A percentile compares a stretch with the other conserved stretches of the same genome.
Conservation (phyloP, 2,113 vertebrate species). For the Dunckerocampus dactyliophorus region DNA sequence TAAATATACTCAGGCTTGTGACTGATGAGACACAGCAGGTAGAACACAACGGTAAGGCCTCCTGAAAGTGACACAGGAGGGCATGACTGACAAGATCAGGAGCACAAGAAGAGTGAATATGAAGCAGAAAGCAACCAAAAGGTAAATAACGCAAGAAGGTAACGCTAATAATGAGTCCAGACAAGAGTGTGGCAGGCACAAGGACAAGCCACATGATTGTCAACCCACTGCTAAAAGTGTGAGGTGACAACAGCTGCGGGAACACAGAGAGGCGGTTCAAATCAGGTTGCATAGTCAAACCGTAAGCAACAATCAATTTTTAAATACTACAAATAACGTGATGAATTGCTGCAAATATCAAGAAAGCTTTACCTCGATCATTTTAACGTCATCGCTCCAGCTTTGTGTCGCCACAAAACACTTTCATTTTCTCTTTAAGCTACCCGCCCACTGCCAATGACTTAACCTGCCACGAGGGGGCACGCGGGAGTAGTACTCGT, state of each 20-base stretch:
- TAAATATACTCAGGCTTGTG: not conserved
- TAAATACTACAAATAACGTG: not conserved
- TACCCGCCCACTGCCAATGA: slow-evolving; percentile 22
- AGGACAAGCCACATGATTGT: slow-evolving; percentile 22
- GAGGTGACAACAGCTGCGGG: slow-evolving; percentile 55
- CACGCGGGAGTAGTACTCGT: not conserved
- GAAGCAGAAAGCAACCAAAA: not conserved
- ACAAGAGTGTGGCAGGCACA: not conserved
- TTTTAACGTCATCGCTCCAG: slow-evolving; percentile 24
- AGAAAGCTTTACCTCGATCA: slow-evolving; percentile 40
- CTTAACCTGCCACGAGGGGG: not conserved
- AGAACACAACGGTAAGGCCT: too few species aligned
- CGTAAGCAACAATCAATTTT: not conserved
- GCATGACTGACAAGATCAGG: not conserved
- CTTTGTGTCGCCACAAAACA: not conserved
- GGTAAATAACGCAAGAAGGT: not conserved
- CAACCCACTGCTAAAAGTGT: slow-evolving; percentile 41
- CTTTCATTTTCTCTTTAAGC: slow-evolving; percentile 60
- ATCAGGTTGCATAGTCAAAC: slow-evolving; percentile 1
- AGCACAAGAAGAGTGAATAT: not conserved
- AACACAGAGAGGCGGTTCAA: slow-evolving; percentile 19
- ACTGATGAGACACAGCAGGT: not conserved
- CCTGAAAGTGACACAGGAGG: not conserved
- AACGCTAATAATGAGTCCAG: too few species aligned
- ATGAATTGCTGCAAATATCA: not conserved